Evolutionary conservation across 2,113 vertebrate genomes (phyloP), one percentile per base, ranked within the genome.

Genomic region (Bos taurus): DNA sequence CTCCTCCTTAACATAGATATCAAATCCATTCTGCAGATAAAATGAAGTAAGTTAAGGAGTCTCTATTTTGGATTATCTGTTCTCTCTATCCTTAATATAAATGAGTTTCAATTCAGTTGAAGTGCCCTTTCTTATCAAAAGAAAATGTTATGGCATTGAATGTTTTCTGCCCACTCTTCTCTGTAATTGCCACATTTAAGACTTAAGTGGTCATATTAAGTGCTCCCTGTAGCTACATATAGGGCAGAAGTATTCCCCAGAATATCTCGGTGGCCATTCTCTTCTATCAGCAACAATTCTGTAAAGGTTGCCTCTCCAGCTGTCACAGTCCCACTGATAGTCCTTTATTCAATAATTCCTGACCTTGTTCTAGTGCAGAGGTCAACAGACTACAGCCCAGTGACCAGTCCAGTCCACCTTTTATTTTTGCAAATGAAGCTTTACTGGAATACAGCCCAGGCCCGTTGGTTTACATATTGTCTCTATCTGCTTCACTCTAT

Each of bases 11-110:
- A 74, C n/a, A 52, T 21, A 96, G 33, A 90, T 94, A 71, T 43
- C 81, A 97, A 91, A 67, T 74, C n/a, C n/a, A 91, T 85, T 91
- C 40, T 92, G 40, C 11, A 87, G 19, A 92, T 74, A 95, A 96
- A 82, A 3, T 67, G 56, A 93, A 97, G 60, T 78, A 23, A 95
- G 48, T 83, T 40, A 90, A 88, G 25, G 11, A 82, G 33, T 78
- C 40, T 97, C n/a, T 90, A 23, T 60, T 96, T 93, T 96, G n/a
- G 30, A 88, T 90, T 94, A 87, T 88, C 12, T 94, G 2, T 64
- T 67, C 40, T 94, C 15, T 86, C 30, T 96, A 82, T 46, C 94
- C 90, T 97, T 50, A 88, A 67, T 71, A 60, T 62, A 50, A 95
- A 85, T 74, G 71, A 46, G 26, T 83, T 95, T 97, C 71, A 93